These are phyloP conservation scores for Nymphicus hollandicus DNA, from an alignment of 2,113 vertebrate species.

Conservation along the genomic window DNA sequence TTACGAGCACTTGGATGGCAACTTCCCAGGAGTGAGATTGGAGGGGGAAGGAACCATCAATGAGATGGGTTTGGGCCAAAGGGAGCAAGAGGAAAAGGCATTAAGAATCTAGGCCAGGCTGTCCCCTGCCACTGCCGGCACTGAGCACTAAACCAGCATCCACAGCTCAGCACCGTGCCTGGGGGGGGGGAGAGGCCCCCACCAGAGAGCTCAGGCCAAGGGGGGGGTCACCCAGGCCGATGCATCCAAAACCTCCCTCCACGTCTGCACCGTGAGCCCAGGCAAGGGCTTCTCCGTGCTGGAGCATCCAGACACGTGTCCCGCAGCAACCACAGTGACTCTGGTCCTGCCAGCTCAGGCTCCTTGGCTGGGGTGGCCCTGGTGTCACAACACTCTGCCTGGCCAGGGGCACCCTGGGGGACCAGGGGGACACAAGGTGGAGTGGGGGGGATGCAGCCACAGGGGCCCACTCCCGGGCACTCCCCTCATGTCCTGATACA, in stretches of 20 bases:
- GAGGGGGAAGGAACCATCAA: accelerated
- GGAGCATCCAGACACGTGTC: background rate
- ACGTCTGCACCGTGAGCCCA: background rate
- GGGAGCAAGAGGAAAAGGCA: background rate
- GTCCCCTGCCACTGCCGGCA: accelerated
- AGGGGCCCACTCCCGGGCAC: background rate
- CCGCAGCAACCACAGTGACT: background rate
- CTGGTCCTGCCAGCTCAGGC: accelerated
- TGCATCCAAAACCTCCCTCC: background rate
- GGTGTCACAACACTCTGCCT: background rate
- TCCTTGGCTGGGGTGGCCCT: background rate
- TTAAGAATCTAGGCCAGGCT: background rate
- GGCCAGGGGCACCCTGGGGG: background rate
- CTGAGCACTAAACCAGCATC: background rate
- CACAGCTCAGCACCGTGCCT: background rate
- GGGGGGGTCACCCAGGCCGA: background rate
- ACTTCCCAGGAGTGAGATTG: background rate
- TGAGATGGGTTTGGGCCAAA: background rate
- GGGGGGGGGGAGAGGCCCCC: background rate
- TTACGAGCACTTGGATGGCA: background rate
- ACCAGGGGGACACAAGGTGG: background rate
- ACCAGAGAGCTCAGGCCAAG: background rate
- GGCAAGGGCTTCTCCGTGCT: background rate
- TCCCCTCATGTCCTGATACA: background rate
- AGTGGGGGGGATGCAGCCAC: background rate